These are phyloP conservation scores for Helicolenus hilgendorfi DNA, from an alignment of 2,797 vertebrate species.

Conservation along the genomic window DNA sequence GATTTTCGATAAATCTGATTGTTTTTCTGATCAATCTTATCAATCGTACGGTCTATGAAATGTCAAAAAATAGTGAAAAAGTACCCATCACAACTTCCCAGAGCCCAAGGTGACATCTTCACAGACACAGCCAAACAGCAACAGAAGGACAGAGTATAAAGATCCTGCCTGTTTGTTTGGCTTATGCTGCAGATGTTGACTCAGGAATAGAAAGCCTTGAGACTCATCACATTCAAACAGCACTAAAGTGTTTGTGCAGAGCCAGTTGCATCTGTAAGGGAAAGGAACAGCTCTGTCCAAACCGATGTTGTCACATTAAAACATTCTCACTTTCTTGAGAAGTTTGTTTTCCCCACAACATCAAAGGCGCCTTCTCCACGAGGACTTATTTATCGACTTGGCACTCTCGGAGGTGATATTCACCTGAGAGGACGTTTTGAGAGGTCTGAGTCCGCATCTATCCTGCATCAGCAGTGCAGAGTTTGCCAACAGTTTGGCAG, in stretches of 20 bases:
- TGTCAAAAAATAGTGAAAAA: neutral
- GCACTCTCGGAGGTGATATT: constrained; percentile 25
- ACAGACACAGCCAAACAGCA: neutral
- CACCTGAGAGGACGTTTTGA: constrained; percentile 45
- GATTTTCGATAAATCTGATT: neutral
- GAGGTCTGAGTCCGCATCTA: constrained; percentile 8
- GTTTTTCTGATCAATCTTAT: neutral
- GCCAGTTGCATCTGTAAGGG: neutral
- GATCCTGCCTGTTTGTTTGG: constrained; percentile 14
- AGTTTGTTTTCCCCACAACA: constrained; percentile 14
- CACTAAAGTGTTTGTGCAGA: constrained; percentile 13
- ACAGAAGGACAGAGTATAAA: neutral
- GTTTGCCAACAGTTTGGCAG: constrained; percentile 22
- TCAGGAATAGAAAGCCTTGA: neutral
- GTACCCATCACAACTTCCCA: neutral
- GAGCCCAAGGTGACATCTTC: neutral
- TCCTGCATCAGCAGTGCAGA: constrained; percentile 3
- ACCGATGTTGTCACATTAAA: constrained; percentile 26
- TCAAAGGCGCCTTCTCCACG: neutral
- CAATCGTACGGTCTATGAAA: neutral
- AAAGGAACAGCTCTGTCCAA: constrained; percentile 24
- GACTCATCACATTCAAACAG: neutral
- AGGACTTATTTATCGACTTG: constrained; percentile 25
- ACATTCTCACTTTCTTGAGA: constrained; percentile 11
- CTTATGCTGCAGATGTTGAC: neutral